phyloP scores from a whole-genome alignment of 2,888 invertebrate genomes.

The Lathronympha strigana region DNA sequence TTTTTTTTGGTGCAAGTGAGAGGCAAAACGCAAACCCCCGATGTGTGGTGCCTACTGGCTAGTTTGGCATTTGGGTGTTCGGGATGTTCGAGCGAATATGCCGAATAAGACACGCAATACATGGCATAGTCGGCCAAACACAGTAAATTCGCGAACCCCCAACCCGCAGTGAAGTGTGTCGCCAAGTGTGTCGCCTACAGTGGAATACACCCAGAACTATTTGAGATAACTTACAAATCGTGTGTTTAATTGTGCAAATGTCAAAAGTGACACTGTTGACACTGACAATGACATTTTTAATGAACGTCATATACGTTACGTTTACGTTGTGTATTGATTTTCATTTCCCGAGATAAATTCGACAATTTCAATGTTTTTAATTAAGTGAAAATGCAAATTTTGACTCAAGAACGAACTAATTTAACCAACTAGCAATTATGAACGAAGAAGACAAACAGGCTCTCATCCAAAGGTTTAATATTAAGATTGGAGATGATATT shows the following conservation, averaged over 20 bases:
- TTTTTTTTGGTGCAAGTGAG: too few species aligned
- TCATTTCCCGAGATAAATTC: not conserved
- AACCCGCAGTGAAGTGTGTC: too few species aligned
- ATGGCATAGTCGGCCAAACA: too few species aligned
- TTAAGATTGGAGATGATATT: constrained; percentile 71
- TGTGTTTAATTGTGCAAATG: not conserved
- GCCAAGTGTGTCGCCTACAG: too few species aligned
- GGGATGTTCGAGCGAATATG: too few species aligned
- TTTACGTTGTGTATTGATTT: constrained; percentile 3
- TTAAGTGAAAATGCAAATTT: constrained; percentile 3
- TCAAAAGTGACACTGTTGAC: too few species aligned
- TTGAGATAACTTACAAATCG: not conserved
- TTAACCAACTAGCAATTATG: constrained; percentile 48
- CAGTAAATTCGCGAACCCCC: too few species aligned
- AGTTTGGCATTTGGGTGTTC: too few species aligned
- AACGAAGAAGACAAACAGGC: constrained; percentile 70
- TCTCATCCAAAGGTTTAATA: constrained; percentile 76
- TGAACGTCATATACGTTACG: constrained; percentile 12
- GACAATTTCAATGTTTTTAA: not conserved
- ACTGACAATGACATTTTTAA: constrained; percentile 12
- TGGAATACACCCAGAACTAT: not conserved
- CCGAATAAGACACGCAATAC: too few species aligned
- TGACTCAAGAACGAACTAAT: not conserved
- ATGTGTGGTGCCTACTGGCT: too few species aligned
- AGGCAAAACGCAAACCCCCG: too few species aligned